phyloP scores from a whole-genome alignment of 2,888 invertebrate genomes.

The Cactoblastis cactorum region DNA sequence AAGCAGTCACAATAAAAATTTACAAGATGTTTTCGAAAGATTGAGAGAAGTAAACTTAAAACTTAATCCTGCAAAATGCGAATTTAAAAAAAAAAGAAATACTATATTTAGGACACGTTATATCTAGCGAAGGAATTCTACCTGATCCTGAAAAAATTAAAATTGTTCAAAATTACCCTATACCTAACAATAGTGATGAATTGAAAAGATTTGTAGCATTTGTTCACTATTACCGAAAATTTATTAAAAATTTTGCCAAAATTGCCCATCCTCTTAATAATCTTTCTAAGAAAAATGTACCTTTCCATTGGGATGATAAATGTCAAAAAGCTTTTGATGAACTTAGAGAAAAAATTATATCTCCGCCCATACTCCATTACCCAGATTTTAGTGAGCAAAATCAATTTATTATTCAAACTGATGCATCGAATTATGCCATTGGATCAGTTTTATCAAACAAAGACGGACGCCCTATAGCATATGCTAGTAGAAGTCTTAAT shows the following conservation, averaged over 20 bases:
- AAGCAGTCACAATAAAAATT: constrained; percentile 14
- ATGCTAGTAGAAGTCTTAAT: constrained; percentile 7
- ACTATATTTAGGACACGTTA: constrained; percentile 18
- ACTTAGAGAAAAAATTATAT: not conserved
- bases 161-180: constrained; percentile 21
- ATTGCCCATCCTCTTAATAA: not conserved
- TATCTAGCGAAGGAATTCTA: constrained; percentile 15
- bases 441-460: constrained; percentile 9
- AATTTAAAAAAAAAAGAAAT: constrained; percentile 15
- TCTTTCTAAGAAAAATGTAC: not conserved
- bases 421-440: too few relatives aligned
- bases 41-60: constrained; percentile 7
- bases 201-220: constrained; percentile 9
- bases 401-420: constrained; percentile 3
- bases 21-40: constrained; percentile 11
- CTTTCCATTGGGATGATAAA: not conserved
- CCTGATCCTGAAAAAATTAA: constrained; percentile 1
- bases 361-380: constrained; percentile 16
- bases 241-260: constrained; percentile 13
- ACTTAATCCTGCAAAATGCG: constrained; percentile 18
- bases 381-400: constrained; percentile 13
- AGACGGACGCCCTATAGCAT: constrained; percentile 13
- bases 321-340: not conserved
- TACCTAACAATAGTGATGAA: constrained; percentile 18
- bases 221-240: constrained; percentile 14